These are phyloP conservation scores for Gymnocephalus cernua DNA, from an alignment of 2,113 vertebrate genomes.

Conservation along the genomic window DNA sequence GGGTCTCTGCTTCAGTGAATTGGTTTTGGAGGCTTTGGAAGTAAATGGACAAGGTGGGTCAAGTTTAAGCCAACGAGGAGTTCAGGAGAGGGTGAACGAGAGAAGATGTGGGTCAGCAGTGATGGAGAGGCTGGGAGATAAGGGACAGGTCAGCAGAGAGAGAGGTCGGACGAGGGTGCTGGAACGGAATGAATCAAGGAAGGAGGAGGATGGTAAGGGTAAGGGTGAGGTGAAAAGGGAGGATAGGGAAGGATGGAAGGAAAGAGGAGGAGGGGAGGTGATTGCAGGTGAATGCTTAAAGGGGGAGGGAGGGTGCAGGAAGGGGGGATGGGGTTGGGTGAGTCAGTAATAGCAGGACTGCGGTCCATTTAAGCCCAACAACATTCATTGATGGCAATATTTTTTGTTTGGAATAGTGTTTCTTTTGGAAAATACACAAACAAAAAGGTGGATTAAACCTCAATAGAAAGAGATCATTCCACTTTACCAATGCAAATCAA, in stretches of 20 bases:
- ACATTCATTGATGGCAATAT: not conserved
- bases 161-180: constrained; percentile 12
- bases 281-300: constrained; percentile 1
- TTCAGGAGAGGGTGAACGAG: constrained; percentile 25
- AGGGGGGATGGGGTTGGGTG: not conserved
- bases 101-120: constrained; percentile 39
- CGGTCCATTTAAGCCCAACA: not conserved
- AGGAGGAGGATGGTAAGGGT: not conserved
- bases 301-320: not conserved
- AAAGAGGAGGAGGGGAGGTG: not conserved
- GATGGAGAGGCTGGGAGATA: constrained; percentile 46
- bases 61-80: constrained; percentile 39
- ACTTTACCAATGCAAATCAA: not conserved
- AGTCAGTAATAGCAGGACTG: not conserved
- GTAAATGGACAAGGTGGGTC: constrained; percentile 39
- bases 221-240: constrained; percentile 32
- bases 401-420: not conserved
- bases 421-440: not conserved
- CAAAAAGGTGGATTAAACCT: not conserved
- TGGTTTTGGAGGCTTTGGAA: constrained; percentile 17
- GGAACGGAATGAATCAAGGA: constrained; percentile 21
- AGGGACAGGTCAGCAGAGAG: constrained; percentile 17
- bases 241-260: not conserved
- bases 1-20: constrained; percentile 12
- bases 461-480: not conserved